These are phyloP conservation scores for Catalaphyllia jardinei DNA, from an alignment of 64 coral and sea anemone genomes.

Conservation along the genomic window DNA sequence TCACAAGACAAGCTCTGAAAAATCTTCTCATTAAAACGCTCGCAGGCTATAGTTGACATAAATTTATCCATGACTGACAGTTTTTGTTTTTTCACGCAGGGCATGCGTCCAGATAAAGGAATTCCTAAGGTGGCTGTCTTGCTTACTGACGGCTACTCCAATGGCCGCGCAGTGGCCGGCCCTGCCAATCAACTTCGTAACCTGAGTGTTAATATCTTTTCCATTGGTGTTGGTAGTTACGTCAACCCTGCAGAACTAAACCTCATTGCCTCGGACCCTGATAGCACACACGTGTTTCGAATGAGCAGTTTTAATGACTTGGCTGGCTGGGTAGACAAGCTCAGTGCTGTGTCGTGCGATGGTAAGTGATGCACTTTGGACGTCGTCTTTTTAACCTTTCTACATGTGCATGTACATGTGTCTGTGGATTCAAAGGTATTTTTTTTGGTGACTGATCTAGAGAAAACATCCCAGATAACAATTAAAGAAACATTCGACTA, in stretches of 20 bases:
- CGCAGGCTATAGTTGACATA: too few species aligned
- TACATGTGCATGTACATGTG: too few species aligned
- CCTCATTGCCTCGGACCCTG: constrained; percentile 85
- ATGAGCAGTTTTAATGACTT: constrained; percentile 78
- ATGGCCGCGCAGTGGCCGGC: constrained; percentile 11
- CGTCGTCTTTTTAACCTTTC: too few species aligned
- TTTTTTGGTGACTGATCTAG: too few species aligned
- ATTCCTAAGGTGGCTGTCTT: constrained; percentile 87
- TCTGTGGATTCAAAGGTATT: too few species aligned
- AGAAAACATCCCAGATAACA: too few species aligned
- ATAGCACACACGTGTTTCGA: constrained; percentile 77
- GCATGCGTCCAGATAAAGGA: constrained; percentile 82
- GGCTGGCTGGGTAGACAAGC: constrained; percentile 82
- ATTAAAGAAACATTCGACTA: too few species aligned
- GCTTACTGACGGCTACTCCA: constrained; percentile 87
- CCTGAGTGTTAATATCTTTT: constrained; percentile 80
- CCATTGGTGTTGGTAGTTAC: constrained; percentile 67
- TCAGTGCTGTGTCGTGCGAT: constrained; percentile 93
- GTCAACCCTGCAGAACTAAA: constrained; percentile 59
- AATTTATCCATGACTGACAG: background rate
- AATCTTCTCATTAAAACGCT: background rate
- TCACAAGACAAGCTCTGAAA: too few species aligned
- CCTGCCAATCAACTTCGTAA: constrained; percentile 59
- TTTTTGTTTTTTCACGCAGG: background rate
- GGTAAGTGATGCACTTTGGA: constrained; percentile 55